phyloP scores from a whole-genome alignment of 2,113 vertebrate species.

The Hemiscyllium ocellatum region DNA sequence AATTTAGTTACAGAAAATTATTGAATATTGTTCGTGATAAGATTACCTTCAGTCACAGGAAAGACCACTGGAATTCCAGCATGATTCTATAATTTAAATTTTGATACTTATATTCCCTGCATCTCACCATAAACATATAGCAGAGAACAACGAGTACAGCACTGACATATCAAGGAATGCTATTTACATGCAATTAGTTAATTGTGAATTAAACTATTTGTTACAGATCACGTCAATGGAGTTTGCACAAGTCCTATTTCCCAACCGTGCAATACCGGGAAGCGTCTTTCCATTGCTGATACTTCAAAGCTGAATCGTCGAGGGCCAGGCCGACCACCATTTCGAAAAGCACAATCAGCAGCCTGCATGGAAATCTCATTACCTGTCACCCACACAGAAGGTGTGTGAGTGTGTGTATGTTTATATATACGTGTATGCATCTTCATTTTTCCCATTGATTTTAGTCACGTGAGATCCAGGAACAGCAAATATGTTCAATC shows the following conservation, averaged over 20 bases:
- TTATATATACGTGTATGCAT: not conserved
- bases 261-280: constrained; percentile 79
- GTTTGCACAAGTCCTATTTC: constrained; percentile 92
- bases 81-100: not conserved
- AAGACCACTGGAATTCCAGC: not conserved
- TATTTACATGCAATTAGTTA: not conserved
- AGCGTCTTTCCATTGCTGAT: constrained; percentile 77
- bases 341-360: constrained; percentile 96
- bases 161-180: not conserved
- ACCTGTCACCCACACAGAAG: constrained; percentile 90
- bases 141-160: not conserved
- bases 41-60: not conserved
- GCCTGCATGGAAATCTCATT: constrained; percentile 99
- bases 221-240: constrained; percentile 92
- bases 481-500: not conserved
- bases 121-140: not conserved
- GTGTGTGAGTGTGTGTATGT: constrained; percentile 64
- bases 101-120: not conserved
- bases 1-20: not conserved
- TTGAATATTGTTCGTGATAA: not conserved
- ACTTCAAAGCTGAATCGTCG: constrained; percentile 82
- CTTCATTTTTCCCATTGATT: not conserved
- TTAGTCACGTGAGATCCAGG: not conserved
- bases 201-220: constrained; percentile 26
- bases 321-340: constrained; percentile 84